Percentiles rank a stretch among this genome's conserved stretches.
Evolutionary conservation across 2,888 invertebrate species (phyloP).

Genomic region (Dilophus febrilis): DNA sequence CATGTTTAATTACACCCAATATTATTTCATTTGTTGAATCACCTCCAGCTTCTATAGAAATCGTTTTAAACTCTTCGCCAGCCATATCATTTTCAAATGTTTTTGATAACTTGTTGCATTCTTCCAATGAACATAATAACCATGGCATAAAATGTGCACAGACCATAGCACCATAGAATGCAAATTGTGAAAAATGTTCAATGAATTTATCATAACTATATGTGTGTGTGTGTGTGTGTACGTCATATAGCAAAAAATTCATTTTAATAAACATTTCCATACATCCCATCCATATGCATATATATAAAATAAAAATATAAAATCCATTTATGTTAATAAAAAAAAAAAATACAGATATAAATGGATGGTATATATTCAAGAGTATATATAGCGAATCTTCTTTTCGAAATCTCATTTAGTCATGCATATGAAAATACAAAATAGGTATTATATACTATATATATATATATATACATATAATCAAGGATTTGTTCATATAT

Average conservation of each 20-base stretch:
- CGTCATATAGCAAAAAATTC: neutral
- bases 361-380: too few relatives aligned
- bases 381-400: too few relatives aligned
- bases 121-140: conserved; percentile 19
- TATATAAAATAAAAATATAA: neutral
- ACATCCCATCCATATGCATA: neutral
- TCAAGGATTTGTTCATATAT: too few relatives aligned
- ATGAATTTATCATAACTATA: conserved; percentile 20
- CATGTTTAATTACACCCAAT: conserved; percentile 20
- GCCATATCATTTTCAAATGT: conserved; percentile 21
- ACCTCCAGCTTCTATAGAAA: conserved; percentile 21
- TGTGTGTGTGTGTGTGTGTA: neutral
- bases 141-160: conserved; percentile 25
- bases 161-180: conserved; percentile 24
- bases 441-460: too few relatives aligned
- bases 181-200: conserved; percentile 23
- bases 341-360: too few relatives aligned
- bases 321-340: neutral
- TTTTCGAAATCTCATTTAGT: too few relatives aligned
- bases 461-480: too few relatives aligned
- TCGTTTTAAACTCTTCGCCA: conserved; percentile 18
- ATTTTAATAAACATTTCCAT: neutral
- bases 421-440: too few relatives aligned
- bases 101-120: conserved; percentile 18
- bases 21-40: conserved; percentile 19